A percentile compares a stretch with the other conserved stretches of the same genome.
These are phyloP conservation scores for Opisthocomus hoazin DNA, from an alignment of 2,113 vertebrate species.

Conservation along the genomic window DNA sequence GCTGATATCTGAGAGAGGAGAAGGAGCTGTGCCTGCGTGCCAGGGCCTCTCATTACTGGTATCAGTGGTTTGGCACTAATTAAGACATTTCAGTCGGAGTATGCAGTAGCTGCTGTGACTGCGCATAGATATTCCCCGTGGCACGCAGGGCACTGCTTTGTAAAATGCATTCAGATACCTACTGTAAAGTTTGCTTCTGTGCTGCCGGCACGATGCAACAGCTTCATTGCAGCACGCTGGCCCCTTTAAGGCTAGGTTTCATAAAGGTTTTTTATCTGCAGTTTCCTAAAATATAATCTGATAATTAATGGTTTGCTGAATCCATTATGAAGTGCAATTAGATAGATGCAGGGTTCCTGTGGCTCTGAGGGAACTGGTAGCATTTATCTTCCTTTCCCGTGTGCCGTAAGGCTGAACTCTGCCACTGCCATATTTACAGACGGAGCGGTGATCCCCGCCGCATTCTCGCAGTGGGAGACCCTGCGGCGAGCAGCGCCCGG, in stretches of 20 bases:
- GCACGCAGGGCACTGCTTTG: background rate
- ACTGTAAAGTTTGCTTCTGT: background rate
- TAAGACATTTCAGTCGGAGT: background rate
- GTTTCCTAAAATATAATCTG: conserved; percentile 62
- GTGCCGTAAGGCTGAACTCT: conserved; percentile 6
- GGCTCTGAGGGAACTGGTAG: conserved; percentile 24
- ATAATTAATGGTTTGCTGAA: conserved; percentile 71
- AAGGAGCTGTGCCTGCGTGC: background rate
- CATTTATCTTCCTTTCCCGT: conserved; percentile 61
- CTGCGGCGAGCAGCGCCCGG: fast-evolving
- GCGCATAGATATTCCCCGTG: fast-evolving
- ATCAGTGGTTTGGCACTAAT: fast-evolving
- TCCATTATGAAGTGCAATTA: conserved; percentile 68
- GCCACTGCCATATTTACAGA: background rate
- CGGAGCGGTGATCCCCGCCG: background rate
- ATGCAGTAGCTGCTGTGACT: background rate
- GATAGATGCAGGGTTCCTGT: conserved; percentile 48
- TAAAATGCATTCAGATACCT: background rate
- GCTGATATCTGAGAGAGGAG: background rate
- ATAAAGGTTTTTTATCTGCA: conserved; percentile 36
- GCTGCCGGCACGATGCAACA: background rate
- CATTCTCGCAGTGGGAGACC: background rate
- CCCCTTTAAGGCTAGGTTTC: conserved; percentile 31
- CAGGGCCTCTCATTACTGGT: background rate
- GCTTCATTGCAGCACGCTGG: background rate